Conservation (phyloP, 1,140 invertebrate species). For the Kradibia gibbosae region DNA sequence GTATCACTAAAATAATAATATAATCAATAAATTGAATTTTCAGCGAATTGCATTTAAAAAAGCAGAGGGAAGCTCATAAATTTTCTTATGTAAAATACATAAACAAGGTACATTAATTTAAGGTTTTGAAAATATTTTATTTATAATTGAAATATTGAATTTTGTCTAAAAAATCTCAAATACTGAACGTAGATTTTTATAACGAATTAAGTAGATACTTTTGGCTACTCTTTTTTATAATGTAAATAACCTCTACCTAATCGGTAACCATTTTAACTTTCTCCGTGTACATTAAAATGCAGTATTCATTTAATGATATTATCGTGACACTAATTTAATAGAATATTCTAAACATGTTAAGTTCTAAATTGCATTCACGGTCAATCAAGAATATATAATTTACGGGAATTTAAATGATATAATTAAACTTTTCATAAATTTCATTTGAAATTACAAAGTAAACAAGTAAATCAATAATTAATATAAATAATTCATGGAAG, state of each 20-base stretch:
- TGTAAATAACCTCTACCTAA: not conserved
- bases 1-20: too few relatives aligned
- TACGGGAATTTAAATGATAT: not conserved
- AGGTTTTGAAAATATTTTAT: too few relatives aligned
- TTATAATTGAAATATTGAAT: too few relatives aligned
- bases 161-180: too few relatives aligned
- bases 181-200: too few relatives aligned
- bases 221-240: not conserved
- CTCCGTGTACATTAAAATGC: not conserved
- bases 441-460: not conserved
- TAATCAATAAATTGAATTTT: too few relatives aligned
- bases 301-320: not conserved
- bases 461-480: not conserved
- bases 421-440: not conserved
- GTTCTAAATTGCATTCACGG: not conserved
- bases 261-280: not conserved
- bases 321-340: not conserved
- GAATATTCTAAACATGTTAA: not conserved
- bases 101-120: too few relatives aligned
- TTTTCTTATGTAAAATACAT: too few relatives aligned
- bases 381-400: not conserved
- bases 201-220: not conserved
- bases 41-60: too few relatives aligned
- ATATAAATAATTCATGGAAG: too few relatives aligned
- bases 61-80: too few relatives aligned